Evolutionary conservation across 2,888 invertebrate genomes (phyloP).

Genomic region (Apotomis capreana): DNA sequence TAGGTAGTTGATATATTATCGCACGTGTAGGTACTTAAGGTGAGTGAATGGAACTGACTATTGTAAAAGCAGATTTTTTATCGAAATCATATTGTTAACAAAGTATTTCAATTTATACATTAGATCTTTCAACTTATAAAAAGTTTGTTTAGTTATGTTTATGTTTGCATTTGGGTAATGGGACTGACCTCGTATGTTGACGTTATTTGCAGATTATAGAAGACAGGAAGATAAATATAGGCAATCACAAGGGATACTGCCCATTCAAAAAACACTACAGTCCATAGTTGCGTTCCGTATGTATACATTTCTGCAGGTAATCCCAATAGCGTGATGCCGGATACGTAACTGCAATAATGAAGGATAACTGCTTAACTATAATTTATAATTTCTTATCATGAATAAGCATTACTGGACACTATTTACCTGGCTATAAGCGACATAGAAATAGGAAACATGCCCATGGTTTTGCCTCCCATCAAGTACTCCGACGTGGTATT

Average conservation of each 20-base stretch:
- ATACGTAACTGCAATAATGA: constrained; percentile 85
- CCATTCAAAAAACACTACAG: constrained; percentile 85
- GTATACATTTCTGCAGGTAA: constrained; percentile 90
- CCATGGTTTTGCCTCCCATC: constrained; percentile 90
- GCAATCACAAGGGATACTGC: constrained; percentile 87
- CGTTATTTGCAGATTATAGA: constrained; percentile 88
- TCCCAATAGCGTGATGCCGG: constrained; percentile 88
- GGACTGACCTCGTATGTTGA: constrained; percentile 88
- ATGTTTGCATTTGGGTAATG: neutral
- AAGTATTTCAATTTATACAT: no score
- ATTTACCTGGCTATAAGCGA: constrained; percentile 89
- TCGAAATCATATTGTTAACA: no score
- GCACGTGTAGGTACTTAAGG: neutral
- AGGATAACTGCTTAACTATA: neutral
- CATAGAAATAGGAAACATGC: constrained; percentile 91
- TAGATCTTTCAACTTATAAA: no score
- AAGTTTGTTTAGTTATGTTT: neutral
- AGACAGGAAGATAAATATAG: constrained; percentile 87
- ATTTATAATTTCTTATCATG: neutral
- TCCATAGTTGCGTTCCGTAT: constrained; percentile 89
- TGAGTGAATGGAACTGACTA: no score
- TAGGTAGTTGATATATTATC: no score
- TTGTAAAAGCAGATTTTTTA: no score
- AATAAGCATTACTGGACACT: neutral
- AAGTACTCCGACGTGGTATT: constrained; percentile 88